Evolutionary conservation across 2,888 invertebrate genomes (phyloP), one percentile per base, ranked within the genome.

Genomic region (Silvanus unidentatus): DNA sequence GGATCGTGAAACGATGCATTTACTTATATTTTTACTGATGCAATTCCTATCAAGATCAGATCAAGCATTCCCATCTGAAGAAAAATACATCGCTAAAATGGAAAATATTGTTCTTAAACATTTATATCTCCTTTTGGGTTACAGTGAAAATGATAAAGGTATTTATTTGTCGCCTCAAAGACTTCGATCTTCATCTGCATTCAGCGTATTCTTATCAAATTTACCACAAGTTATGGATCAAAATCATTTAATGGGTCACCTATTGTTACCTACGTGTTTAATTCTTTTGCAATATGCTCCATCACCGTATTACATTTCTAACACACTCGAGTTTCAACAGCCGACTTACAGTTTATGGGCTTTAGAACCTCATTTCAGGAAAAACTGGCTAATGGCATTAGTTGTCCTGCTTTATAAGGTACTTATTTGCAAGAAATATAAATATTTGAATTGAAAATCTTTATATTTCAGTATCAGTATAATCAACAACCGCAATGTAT

Each of bases 341-440:
- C 84, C 83, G 48, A 80, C 82, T 2, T 95, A 93, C 70, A 91
- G 95, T 10, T 75, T 99, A 39, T 92, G 91, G 81, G 81, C 84
- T 55, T 74, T 98, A 47, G 91, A 94, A 67, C 84, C 92, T 0
- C 89, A 92, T 64, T 82, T 86, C 9, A 75, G 98, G 2, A 78
- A 91, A 34, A 88, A 89, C 55, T 99, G 99, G 98, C 80, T 99
- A 11, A 87, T 91, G 79, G 82, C 96, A 1, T 72, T 97, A 13
- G 81, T 97, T 10, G 92, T 98, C 10, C 82, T 98, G 43, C 77
- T 99, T 1, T 99, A 99, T 67, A 99, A 99, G 84, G 94, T 92
- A 70, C 57, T 32, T 30, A n/a, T n/a, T 16, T 29, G 32, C 5
- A 16, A 39, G 14, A 39, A 11, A 13, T 39, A 8, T 39, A 16